Percentiles rank a stretch among this genome's conserved stretches.
Conservation (phyloP, 2,888 invertebrate species). For the Scaptomyza tumidula region DNA sequence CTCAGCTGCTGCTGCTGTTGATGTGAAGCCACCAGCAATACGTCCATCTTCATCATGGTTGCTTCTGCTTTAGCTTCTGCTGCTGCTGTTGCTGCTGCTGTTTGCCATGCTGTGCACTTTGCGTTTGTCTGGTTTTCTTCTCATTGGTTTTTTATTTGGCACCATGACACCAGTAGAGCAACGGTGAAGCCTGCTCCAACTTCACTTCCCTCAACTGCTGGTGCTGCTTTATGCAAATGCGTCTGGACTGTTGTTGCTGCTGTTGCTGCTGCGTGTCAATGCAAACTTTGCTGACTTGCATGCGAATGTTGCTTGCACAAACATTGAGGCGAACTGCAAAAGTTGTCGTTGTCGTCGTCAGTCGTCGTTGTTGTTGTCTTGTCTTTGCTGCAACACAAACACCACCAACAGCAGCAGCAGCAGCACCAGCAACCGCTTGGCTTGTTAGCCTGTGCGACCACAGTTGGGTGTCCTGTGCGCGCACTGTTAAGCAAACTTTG, state of each 20-base stretch:
- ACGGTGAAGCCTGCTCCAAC: conserved; percentile 40
- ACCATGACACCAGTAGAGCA: conserved; percentile 77
- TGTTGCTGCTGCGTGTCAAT: conserved; percentile 80
- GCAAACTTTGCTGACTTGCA: conserved; percentile 83
- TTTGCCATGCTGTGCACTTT: conserved; percentile 74
- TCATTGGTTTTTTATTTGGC: conserved; percentile 61
- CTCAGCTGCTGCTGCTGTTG: conserved; percentile 36
- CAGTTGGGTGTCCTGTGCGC: conserved; percentile 77
- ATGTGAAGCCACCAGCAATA: conserved; percentile 81
- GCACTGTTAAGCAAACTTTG: conserved; percentile 77
- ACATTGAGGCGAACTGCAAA: conserved; percentile 81
- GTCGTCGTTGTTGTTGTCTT: conserved; percentile 32
- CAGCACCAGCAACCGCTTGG: conserved; percentile 65
- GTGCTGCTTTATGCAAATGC: conserved; percentile 83
- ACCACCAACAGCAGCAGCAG: conserved; percentile 44
- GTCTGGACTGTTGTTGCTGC: conserved; percentile 45
- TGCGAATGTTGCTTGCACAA: conserved; percentile 82
- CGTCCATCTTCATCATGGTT: conserved; percentile 81
- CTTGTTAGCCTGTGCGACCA: conserved; percentile 75
- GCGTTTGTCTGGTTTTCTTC: conserved; percentile 65
- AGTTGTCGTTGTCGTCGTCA: conserved; percentile 76
- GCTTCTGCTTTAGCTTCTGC: conserved; percentile 49
- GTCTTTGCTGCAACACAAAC: conserved; percentile 72
- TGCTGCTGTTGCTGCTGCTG: conserved; percentile 46
- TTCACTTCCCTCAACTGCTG: conserved; percentile 27